Base-by-base conservation (phyloP, 2,113 vertebrate species). In the Callospermophilus lateralis region DNA sequence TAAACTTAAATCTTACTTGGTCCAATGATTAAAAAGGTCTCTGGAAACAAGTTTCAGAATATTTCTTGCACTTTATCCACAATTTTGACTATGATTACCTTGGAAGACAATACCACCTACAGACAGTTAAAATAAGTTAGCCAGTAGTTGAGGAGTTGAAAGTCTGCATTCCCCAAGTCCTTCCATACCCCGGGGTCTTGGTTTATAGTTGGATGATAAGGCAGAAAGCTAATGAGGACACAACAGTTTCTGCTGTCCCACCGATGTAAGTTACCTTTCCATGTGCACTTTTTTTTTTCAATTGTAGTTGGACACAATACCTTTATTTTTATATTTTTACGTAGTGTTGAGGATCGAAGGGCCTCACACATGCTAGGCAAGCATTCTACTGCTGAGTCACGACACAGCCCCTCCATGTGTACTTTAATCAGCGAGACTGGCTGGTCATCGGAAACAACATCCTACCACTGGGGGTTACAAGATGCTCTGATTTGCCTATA, bases 1-100 rank as follows among this genome's bases (percentile, higher is more conserved):
- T 97, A 78, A 95, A 74, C 24, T 89, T 92, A 95, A 92, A 88
- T 84, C 34, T 86, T 70, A 93, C 11, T 87, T 97, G 28, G 53
- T 72, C 13, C 79, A 86, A 76, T 70, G n/a, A 95, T 65, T 58
- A 78, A 89, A 92, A 83, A 90, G 11, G 8, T 73, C 42, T 89
- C 79, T 89, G 32, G 32, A 90, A 95, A 81, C 24, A 93, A 95
- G 39, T 83, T 96, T 95, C 55, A 42, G 65, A 87, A 87, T 73
- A 39, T 24, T 92, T 86, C 55, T 22, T 63, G 15, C 2, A 16
- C 51, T 76, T 89, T 79, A 73, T 37, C 19, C 61, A 90, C 81
- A 90, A 53, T 90, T 87, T 91, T 93, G 61, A 95, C 77, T 88
- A 48, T 0, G 92, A 26, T 92, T 96, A 61, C 24, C 68, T 45